Evolutionary conservation across 2,113 vertebrate species (phyloP).

Genomic region (Andinoacara biseriatus): DNA sequence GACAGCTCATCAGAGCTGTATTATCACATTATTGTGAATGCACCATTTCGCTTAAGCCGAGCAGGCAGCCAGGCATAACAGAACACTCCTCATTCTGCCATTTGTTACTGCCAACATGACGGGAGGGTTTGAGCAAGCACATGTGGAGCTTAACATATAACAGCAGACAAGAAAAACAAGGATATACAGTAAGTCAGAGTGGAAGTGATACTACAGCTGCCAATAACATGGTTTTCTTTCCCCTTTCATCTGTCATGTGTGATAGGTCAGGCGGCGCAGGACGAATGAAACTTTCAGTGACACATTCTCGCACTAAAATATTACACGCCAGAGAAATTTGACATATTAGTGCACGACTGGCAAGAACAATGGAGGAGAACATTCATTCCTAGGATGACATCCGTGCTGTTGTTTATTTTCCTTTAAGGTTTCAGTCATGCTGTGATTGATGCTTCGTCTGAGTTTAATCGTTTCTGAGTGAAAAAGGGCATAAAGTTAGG

Average conservation of each 20-base stretch:
- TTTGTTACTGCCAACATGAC: slow-evolving; percentile 23
- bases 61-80: slow-evolving; percentile 32
- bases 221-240: background rate
- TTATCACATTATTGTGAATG: slow-evolving; percentile 35
- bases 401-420: background rate
- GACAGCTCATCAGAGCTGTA: slow-evolving; percentile 50
- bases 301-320: background rate
- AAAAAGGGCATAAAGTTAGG: background rate
- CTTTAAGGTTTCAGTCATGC: background rate
- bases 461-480: background rate
- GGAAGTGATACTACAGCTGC: background rate
- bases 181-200: background rate
- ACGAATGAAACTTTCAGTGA: slow-evolving; percentile 14
- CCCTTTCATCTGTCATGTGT: slow-evolving; percentile 21
- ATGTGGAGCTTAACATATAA: background rate
- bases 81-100: slow-evolving; percentile 23
- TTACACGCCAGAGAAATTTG: slow-evolving; percentile 8
- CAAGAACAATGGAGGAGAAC: background rate
- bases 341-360: slow-evolving; percentile 21
- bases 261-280: background rate
- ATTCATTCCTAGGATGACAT: slow-evolving; percentile 10
- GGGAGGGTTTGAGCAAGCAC: background rate
- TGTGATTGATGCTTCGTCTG: background rate
- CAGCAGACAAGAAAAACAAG: background rate
- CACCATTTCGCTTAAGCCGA: slow-evolving; percentile 38